Conservation (phyloP, 2,888 invertebrate species). For the Lycaena phlaeas region DNA sequence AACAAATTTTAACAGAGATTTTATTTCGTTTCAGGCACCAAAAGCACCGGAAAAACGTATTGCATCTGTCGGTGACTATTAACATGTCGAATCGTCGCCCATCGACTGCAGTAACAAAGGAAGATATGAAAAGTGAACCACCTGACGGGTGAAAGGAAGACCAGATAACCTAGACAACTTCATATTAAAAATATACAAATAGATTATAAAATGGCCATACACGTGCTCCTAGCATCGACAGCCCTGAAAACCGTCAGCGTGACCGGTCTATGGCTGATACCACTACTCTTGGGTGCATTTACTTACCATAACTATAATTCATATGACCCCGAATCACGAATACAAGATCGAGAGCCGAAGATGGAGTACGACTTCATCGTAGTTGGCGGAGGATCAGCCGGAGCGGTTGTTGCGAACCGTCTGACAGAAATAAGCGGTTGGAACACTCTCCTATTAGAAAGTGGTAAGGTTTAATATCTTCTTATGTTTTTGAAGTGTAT, state of each 20-base stretch:
- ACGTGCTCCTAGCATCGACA: slow-evolving; percentile 82
- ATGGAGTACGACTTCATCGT: slow-evolving; percentile 89
- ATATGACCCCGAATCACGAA: slow-evolving; percentile 85
- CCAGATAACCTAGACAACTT: slow-evolving; percentile 11
- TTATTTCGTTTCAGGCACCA: slow-evolving; percentile 18
- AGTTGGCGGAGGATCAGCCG: slow-evolving; percentile 91
- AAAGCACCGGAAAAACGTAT: slow-evolving; percentile 20
- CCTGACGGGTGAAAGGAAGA: slow-evolving; percentile 46
- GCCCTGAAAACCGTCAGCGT: slow-evolving; percentile 85
- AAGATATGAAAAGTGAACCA: slow-evolving; percentile 54
- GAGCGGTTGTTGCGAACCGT: slow-evolving; percentile 89
- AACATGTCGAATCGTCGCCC: slow-evolving; percentile 48
- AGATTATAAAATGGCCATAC: slow-evolving; percentile 75
- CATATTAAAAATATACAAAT: slow-evolving; percentile 27
- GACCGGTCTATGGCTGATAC: slow-evolving; percentile 88
- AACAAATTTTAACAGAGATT: not conserved
- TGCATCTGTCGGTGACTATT: slow-evolving; percentile 25
- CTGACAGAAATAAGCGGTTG: slow-evolving; percentile 83
- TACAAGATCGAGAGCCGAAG: slow-evolving; percentile 78
- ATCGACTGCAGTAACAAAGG: slow-evolving; percentile 29
- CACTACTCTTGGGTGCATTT: slow-evolving; percentile 85
- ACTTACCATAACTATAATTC: slow-evolving; percentile 86
- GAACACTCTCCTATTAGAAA: slow-evolving; percentile 86
- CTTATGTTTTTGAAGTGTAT: not conserved
- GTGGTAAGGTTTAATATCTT: slow-evolving; percentile 46